phyloP scores from a whole-genome alignment of 2,888 invertebrate species.

The Zeuzera pyrina region DNA sequence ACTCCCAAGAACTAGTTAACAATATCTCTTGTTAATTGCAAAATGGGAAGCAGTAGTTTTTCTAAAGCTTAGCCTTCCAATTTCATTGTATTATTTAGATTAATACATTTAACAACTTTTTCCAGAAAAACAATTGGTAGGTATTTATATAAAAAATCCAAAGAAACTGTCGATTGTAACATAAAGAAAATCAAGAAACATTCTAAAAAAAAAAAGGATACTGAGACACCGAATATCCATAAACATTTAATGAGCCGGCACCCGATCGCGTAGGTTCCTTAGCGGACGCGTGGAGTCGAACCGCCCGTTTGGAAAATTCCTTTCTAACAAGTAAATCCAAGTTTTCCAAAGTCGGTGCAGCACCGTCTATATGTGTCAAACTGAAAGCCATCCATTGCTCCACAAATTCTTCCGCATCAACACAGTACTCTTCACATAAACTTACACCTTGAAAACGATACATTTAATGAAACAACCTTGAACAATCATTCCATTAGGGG shows the following conservation, averaged over 20 bases:
- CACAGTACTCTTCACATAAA: conserved; percentile 75
- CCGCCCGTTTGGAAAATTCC: conserved; percentile 72
- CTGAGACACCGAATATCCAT: conserved; percentile 42
- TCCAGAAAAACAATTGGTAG: not conserved
- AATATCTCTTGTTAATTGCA: no score
- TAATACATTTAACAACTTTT: no score
- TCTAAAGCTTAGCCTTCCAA: no score
- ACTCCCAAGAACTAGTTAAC: no score
- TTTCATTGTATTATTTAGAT: no score
- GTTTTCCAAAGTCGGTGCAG: conserved; percentile 72
- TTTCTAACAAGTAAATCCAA: conserved; percentile 77
- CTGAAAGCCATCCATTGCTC: conserved; percentile 87
- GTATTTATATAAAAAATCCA: not conserved
- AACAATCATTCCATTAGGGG: conserved; percentile 47
- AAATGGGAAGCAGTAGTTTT: no score
- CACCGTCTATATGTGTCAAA: conserved; percentile 75
- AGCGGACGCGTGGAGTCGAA: conserved; percentile 35
- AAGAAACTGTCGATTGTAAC: not conserved
- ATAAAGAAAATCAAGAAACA: not conserved
- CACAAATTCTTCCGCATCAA: conserved; percentile 79
- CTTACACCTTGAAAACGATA: conserved; percentile 70
- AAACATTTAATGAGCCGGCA: conserved; percentile 56
- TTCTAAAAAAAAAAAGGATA: conserved; percentile 50
- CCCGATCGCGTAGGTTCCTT: conserved; percentile 43
- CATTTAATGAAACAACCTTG: conserved; percentile 59